These are phyloP conservation scores for Apis dorsata DNA, from an alignment of 1,140 invertebrate genomes.

Conservation along the genomic window DNA sequence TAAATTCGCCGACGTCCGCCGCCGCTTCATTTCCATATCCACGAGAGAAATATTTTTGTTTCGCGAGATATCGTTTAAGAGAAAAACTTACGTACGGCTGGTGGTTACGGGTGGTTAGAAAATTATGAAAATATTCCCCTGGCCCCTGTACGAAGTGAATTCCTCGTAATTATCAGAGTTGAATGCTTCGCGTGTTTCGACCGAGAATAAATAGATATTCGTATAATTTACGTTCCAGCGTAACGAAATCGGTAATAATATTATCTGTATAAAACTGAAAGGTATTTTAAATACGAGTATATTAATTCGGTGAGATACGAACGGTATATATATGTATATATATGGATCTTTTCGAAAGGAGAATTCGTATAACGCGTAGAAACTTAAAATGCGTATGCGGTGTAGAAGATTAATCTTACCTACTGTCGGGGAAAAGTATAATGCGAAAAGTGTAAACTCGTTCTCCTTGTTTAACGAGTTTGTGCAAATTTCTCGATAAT, in stretches of 20 bases:
- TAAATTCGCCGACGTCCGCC: conserved; percentile 48
- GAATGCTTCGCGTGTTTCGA: not conserved
- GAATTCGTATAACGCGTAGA: not conserved
- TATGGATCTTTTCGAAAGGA: not conserved
- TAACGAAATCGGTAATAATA: not conserved
- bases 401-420: conserved; percentile 63
- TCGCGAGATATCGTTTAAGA: not conserved
- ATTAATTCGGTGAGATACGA: no score
- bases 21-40: conserved; percentile 55
- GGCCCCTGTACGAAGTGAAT: conserved; percentile 8
- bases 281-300: no score
- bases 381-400: not conserved
- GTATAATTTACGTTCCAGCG: not conserved
- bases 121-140: conserved; percentile 54
- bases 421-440: conserved; percentile 45
- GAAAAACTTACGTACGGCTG: not conserved
- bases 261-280: no score
- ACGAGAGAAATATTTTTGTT: conserved; percentile 39
- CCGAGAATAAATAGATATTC: not conserved
- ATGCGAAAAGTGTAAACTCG: not conserved
- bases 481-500: conserved; percentile 22
- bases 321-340: no score
- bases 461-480: conserved; percentile 15
- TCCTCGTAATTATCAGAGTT: conserved; percentile 57
- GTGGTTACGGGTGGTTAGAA: not conserved